Conservation (phyloP, 2,888 invertebrate genomes). For the Mythimna lalbum region DNA sequence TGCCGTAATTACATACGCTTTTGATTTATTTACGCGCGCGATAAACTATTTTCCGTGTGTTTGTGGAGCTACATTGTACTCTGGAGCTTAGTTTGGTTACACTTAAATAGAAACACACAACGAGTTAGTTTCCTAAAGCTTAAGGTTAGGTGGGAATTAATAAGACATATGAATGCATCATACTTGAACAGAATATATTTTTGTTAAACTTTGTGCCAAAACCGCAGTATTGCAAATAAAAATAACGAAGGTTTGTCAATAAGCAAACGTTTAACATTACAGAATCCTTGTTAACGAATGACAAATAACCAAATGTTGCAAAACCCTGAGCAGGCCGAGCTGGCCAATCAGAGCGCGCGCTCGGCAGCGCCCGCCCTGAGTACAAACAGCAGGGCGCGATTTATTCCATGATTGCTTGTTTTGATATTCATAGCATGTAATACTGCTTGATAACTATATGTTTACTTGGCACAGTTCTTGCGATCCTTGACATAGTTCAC, state of each 20-base stretch:
- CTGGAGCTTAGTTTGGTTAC: slow-evolving; percentile 2
- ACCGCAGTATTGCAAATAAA: background rate
- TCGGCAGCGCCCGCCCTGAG: slow-evolving; percentile 66
- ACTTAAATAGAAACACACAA: background rate
- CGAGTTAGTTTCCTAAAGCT: background rate
- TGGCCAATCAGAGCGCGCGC: slow-evolving; percentile 65
- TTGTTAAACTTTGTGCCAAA: background rate
- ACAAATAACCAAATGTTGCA: slow-evolving; percentile 66
- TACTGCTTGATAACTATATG: slow-evolving; percentile 51
- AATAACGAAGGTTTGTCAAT: slow-evolving; percentile 3
- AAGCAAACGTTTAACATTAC: slow-evolving; percentile 22
- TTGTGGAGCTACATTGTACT: slow-evolving; percentile 31
- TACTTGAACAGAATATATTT: no score
- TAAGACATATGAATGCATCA: no score
- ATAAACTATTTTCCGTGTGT: slow-evolving; percentile 53
- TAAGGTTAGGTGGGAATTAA: background rate
- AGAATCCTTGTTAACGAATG: background rate
- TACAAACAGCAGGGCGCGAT: slow-evolving; percentile 60
- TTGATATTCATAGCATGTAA: slow-evolving; percentile 46
- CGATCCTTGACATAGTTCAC: slow-evolving; percentile 51
- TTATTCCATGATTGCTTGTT: slow-evolving; percentile 63
- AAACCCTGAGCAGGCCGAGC: slow-evolving; percentile 31
- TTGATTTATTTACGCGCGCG: slow-evolving; percentile 63
- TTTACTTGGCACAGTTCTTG: slow-evolving; percentile 60
- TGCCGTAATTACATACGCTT: slow-evolving; percentile 71